Evolutionary conservation across 2,113 vertebrate species (phyloP), one percentile per base, ranked within the genome.

Genomic region (Verasper variegatus): DNA sequence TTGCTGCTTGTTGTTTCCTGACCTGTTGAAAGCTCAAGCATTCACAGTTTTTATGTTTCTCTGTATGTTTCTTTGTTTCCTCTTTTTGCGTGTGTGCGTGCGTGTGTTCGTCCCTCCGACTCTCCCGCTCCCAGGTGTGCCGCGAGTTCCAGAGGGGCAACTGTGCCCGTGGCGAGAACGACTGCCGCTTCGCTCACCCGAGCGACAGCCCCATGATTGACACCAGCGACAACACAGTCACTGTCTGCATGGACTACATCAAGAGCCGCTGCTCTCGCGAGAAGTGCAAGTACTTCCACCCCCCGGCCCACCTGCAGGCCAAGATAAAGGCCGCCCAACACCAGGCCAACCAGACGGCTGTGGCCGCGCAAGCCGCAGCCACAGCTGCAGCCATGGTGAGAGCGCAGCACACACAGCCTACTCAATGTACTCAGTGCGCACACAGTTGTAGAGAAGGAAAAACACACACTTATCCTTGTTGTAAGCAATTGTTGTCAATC

Each of bases 201-300:
- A 96, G 96, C 79, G 98, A 99, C 95, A 98, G 97, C 94, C 97
- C 97, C 87, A 99, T 99, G 97, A 97, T 99, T 84, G 98, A 99
- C 94, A 99, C 97, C 84, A 98, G 96, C 68, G 98, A 99, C 95
- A 99, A 99, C 96, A 99, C 96, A 55, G 97, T 99, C 94, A 99
- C 97, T 78, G 98, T 99, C 93, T 99, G 98, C 95, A 99, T 99
- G 98, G 98, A 99, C 96, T 98, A 96, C 94, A 98, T 99, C 96
- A 99, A 99, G 96, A 97, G 97, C 94, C 98, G 98, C 95, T 99
- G 98, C 96, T 97, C 97, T 92, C 96, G 98, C 88, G 97, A 99
- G 95, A 99, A 98, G 97, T 99, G 98, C 96, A 99, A 99, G 94
- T 99, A 99, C 96, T 99, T 99, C 96, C 98, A 99, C 94, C 98